Percentiles rank a stretch among this genome's conserved stretches.
Conservation (phyloP, 2,888 invertebrate species). For the Stegophylla sp. region DNA sequence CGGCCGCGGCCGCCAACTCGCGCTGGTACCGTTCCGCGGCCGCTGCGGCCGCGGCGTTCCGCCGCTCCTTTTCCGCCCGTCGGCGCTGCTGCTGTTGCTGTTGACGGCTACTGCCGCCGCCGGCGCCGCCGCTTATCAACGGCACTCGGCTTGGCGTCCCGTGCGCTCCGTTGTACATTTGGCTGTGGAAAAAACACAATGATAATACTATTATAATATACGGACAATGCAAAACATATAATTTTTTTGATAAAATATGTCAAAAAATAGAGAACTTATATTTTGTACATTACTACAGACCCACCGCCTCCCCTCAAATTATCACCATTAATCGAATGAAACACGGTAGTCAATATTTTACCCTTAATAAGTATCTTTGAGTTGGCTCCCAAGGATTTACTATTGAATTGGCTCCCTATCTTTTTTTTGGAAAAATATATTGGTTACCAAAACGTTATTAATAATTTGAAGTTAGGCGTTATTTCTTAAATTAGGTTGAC, state of each 20-base stretch:
- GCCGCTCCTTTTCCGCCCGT: constrained; percentile 27
- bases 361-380: too few relatives aligned
- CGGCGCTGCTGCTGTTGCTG: constrained; percentile 48
- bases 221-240: neutral
- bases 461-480: too few relatives aligned
- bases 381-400: too few relatives aligned
- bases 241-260: neutral
- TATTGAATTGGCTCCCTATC: too few relatives aligned
- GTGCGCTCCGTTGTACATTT: constrained; percentile 66
- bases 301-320: too few relatives aligned
- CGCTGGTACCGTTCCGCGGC: constrained; percentile 49
- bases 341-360: too few relatives aligned
- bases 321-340: too few relatives aligned
- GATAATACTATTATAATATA: neutral
- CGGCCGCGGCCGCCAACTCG: constrained; percentile 60
- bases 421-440: too few relatives aligned
- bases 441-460: too few relatives aligned
- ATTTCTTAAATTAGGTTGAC: too few relatives aligned
- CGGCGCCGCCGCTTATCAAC: constrained; percentile 72
- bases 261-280: too few relatives aligned
- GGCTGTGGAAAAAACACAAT: constrained; percentile 7
- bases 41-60: constrained; percentile 1
- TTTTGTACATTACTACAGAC: too few relatives aligned
- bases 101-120: constrained; percentile 13
- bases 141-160: constrained; percentile 81